A percentile compares a stretch with the other conserved stretches of the same genome.
Conservation (phyloP, 53 echinoderm and acorn worm species). For the Glandiceps talaboti region DNA sequence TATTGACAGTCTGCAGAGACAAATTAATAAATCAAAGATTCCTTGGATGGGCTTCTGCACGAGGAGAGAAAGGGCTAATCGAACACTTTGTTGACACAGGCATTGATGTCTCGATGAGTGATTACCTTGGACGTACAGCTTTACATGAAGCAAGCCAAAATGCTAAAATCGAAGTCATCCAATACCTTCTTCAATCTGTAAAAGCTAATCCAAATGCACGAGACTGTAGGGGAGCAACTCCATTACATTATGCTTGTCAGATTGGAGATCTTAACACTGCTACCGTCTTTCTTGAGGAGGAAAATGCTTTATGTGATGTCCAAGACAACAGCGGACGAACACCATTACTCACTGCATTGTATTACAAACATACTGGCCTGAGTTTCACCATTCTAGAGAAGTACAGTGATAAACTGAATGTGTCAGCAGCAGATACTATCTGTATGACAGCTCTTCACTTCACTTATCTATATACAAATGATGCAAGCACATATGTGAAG, state of each 20-base stretch:
- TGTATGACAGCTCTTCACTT: neutral
- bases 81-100: neutral
- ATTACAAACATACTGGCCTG: neutral
- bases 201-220: neutral
- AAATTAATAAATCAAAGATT: neutral
- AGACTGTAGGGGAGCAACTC: neutral
- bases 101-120: neutral
- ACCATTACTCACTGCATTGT: neutral
- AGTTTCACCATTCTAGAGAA: neutral
- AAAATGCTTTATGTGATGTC: neutral
- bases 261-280: neutral
- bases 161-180: neutral
- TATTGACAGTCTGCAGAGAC: neutral
- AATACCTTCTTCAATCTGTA: neutral
- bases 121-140: neutral
- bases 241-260: neutral
- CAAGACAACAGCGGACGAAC: neutral
- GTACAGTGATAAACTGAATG: neutral
- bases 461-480: neutral
- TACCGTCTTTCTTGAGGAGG: neutral
- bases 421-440: neutral
- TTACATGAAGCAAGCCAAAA: neutral
- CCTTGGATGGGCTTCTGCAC: neutral
- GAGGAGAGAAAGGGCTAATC: neutral
- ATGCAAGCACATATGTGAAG: neutral